phyloP scores from a whole-genome alignment of 2,797 vertebrate genomes.

The Centroberyx gerrardi region DNA sequence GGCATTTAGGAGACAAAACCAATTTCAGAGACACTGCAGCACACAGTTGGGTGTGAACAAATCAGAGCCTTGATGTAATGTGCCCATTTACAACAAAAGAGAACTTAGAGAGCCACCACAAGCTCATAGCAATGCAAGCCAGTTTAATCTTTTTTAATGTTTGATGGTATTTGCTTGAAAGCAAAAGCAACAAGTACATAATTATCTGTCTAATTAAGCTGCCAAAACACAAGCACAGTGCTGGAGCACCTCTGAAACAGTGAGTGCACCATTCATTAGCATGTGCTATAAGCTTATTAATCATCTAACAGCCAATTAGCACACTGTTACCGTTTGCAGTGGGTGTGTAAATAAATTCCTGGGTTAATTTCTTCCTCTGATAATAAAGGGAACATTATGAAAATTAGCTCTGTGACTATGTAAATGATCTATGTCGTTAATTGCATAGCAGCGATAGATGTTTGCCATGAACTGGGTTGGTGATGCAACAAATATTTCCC shows the following conservation, averaged over 20 bases:
- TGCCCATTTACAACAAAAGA: constrained; percentile 39
- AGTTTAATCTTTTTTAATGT: constrained; percentile 93
- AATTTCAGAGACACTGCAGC: neutral
- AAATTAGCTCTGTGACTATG: constrained; percentile 98
- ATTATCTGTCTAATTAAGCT: constrained; percentile 99
- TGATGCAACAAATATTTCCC: constrained; percentile 87
- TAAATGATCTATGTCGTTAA: constrained; percentile 98
- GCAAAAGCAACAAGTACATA: constrained; percentile 97
- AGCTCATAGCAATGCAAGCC: constrained; percentile 85
- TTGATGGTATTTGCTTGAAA: constrained; percentile 97
- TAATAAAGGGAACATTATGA: constrained; percentile 99
- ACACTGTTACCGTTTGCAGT: constrained; percentile 98
- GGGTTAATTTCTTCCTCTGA: constrained; percentile 99
- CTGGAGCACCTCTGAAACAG: constrained; percentile 97
- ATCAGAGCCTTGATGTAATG: constrained; percentile 3
- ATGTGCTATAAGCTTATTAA: constrained; percentile 99
- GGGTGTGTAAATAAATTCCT: constrained; percentile 99
- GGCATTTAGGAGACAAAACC: neutral
- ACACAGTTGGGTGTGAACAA: constrained; percentile 14
- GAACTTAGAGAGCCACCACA: constrained; percentile 61
- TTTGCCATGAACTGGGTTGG: constrained; percentile 80
- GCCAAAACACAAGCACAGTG: constrained; percentile 95
- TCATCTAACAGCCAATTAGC: constrained; percentile 99
- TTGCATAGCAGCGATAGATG: constrained; percentile 89
- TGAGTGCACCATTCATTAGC: constrained; percentile 96